Base-by-base conservation (phyloP, 2,888 invertebrate species). In the Andrena praecox region DNA sequence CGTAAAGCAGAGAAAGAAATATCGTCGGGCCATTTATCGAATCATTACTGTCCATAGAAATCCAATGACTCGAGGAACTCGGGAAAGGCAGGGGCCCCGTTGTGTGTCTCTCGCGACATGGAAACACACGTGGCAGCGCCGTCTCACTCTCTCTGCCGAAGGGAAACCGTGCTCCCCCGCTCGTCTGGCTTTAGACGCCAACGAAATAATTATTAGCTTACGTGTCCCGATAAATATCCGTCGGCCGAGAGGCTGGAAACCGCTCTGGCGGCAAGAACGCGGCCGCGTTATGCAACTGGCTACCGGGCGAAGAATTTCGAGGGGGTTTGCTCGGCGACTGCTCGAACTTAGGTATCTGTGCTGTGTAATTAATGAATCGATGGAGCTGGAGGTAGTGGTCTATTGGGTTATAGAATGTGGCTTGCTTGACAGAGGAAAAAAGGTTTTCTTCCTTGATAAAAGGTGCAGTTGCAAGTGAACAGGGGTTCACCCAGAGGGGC, bases 11-110 rank as follows among this genome's bases (percentile, higher is more conserved):
- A 35, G 82, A 24, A 80, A 87, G 88, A 91, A 87, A 86, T 89
- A 89, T 85, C 78, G 83, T 76, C 80, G 72, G 80, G 72, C 88
- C 88, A 90, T 91, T 91, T 90, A 91, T 90, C 91, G 90, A 85
- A 75, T 84, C 86, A 88, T 87, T 87, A 86, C 84, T 82, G 86
- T 77, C 80, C 80, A 82, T 88, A 86, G 86, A 76, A 78, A 80
- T 75, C 79, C 75, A 82, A 84, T 84, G 86, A 69, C 69, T 76
- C 80, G 80, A 48, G 54, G 67, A 76, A 76, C 59, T 62, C 66
- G 69, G 24, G 67, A 72, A 70, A 64, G 76, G 71, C 76, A 71
- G 68, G 56, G 68, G 59, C 27, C 20, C 20, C 6, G n/a, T 31
- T 20, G 42, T 20, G 52, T 42, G 42, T 42, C 42, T 66, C 29